Conservation (phyloP, 2,797 vertebrate genomes). For the Psittacula derbiana region DNA sequence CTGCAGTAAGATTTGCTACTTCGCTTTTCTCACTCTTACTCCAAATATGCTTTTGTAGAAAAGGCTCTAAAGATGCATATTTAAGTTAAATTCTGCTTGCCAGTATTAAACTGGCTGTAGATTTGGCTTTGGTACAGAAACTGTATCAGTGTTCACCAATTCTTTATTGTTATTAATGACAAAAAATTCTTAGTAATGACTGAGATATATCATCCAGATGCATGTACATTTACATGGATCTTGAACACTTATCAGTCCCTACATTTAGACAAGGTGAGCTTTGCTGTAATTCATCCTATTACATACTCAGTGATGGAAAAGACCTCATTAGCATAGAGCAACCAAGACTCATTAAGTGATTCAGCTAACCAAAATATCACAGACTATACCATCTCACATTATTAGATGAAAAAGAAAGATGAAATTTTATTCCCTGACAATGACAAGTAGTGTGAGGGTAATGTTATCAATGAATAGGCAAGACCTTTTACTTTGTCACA, state of each 20-base stretch:
- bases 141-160: not conserved
- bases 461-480: not conserved
- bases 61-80: not conserved
- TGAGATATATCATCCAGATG: not conserved
- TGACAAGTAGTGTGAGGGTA: not conserved
- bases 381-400: not conserved
- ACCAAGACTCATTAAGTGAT: not conserved
- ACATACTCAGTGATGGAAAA: not conserved
- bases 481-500: not conserved
- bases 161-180: not conserved
- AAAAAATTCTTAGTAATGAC: not conserved
- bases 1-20: not conserved
- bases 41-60: not conserved
- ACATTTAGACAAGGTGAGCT: not conserved
- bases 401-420: not conserved
- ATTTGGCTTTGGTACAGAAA: not conserved
- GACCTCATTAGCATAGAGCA: not conserved
- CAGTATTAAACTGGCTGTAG: not conserved
- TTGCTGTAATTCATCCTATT: not conserved
- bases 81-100: not conserved
- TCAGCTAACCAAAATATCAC: not conserved
- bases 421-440: not conserved
- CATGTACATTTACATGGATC: not conserved
- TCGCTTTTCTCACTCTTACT: not conserved
- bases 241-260: not conserved